Evolutionary conservation across 2,797 vertebrate genomes (phyloP).

Genomic region (Chiroxiphia lanceolata): DNA sequence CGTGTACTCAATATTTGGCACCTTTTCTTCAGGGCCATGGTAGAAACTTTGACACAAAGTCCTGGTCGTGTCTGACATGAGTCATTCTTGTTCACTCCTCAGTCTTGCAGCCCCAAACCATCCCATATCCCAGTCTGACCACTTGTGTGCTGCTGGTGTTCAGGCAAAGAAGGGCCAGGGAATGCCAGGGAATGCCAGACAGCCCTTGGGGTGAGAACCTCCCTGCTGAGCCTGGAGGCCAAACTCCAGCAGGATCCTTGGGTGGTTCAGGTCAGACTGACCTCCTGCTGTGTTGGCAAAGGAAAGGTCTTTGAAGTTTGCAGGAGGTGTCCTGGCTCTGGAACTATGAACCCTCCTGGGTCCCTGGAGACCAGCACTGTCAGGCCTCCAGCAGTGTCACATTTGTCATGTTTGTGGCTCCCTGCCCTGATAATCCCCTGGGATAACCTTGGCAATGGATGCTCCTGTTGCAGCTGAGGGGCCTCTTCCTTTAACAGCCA

Average conservation of each 20-base stretch:
- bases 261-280: not conserved
- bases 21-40: not conserved
- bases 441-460: not conserved
- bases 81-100: not conserved
- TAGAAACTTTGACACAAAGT: not conserved
- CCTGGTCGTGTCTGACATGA: not conserved
- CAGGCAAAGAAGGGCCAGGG: not conserved
- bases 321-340: not conserved
- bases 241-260: not conserved
- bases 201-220: not conserved
- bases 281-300: not conserved
- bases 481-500: not conserved
- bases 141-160: not conserved
- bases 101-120: not conserved
- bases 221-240: not conserved
- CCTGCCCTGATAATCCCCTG: not conserved
- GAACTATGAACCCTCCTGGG: not conserved
- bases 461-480: not conserved
- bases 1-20: fast-evolving
- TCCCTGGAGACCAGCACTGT: not conserved
- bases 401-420: not conserved
- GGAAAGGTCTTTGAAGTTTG: not conserved
- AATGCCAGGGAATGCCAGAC: not conserved
- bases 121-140: fast-evolving
- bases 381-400: not conserved